phyloP scores from a whole-genome alignment of 2,797 vertebrate genomes.

The Chloroceryle amazona region DNA sequence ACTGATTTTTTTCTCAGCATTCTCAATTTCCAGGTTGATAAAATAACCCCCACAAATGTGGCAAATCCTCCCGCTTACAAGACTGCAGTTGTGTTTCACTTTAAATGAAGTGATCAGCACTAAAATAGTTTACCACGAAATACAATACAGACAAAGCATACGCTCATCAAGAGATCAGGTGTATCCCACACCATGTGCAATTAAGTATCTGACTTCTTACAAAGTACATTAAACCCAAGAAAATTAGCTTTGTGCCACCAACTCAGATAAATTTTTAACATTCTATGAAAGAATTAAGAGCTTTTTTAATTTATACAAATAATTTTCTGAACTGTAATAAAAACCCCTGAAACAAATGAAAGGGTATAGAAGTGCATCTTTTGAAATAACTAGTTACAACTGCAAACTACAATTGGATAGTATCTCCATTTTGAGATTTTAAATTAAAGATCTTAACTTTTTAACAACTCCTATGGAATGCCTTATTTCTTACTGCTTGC shows the following conservation, averaged over 20 bases:
- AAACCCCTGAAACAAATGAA: not conserved
- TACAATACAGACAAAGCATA: not conserved
- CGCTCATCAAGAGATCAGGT: not conserved
- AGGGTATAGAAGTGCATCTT: not conserved
- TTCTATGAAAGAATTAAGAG: not conserved
- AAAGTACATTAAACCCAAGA: not conserved
- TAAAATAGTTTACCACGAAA: not conserved
- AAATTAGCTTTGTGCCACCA: not conserved
- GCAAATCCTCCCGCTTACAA: not conserved
- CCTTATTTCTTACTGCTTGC: constrained; percentile 2
- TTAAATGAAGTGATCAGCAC: not conserved
- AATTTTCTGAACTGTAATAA: not conserved
- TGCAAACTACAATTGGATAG: not conserved
- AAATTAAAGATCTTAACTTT: not conserved
- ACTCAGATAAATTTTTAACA: not conserved
- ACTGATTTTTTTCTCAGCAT: not conserved
- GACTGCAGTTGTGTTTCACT: not conserved
- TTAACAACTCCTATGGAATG: constrained; percentile 34
- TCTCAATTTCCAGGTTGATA: not conserved
- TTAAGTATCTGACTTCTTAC: not conserved
- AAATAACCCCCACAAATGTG: not conserved
- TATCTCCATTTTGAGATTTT: not conserved
- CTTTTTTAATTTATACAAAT: not conserved
- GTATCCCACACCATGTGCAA: not conserved
- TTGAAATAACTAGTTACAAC: not conserved